phyloP scores from a whole-genome alignment of 2,888 invertebrate genomes.

The Marasmarcha lunaedactyla region DNA sequence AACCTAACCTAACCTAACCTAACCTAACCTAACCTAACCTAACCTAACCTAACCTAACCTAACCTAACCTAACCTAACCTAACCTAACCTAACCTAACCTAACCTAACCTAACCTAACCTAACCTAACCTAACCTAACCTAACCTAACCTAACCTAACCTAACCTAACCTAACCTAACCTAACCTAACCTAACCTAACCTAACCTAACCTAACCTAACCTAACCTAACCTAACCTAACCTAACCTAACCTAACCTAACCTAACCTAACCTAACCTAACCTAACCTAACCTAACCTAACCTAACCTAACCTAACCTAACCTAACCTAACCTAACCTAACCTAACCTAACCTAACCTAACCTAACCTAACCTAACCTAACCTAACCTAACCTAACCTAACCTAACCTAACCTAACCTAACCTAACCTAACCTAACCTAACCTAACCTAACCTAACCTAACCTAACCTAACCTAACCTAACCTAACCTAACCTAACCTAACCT shows the following conservation, averaged over 20 bases:
- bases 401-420: conserved; percentile 6
- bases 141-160: conserved; percentile 7
- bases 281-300: conserved; percentile 4
- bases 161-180: conserved; percentile 7
- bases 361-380: conserved; percentile 6
- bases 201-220: conserved; percentile 7
- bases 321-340: conserved; percentile 6
- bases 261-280: conserved; percentile 5
- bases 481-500: conserved; percentile 6
- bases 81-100: background rate
- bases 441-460: conserved; percentile 6
- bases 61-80: too few relatives aligned
- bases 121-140: conserved; percentile 6
- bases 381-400: conserved; percentile 6
- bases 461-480: conserved; percentile 6
- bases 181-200: conserved; percentile 7
- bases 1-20: too few relatives aligned
- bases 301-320: conserved; percentile 6
- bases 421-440: conserved; percentile 6
- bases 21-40: too few relatives aligned
- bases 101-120: background rate
- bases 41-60: too few relatives aligned
- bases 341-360: conserved; percentile 6
- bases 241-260: conserved; percentile 7
- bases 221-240: conserved; percentile 7